A percentile compares a stretch with the other conserved stretches of the same genome.
phyloP scores from a whole-genome alignment of 1,140 invertebrate species.

The Drosophila kanapiae region DNA sequence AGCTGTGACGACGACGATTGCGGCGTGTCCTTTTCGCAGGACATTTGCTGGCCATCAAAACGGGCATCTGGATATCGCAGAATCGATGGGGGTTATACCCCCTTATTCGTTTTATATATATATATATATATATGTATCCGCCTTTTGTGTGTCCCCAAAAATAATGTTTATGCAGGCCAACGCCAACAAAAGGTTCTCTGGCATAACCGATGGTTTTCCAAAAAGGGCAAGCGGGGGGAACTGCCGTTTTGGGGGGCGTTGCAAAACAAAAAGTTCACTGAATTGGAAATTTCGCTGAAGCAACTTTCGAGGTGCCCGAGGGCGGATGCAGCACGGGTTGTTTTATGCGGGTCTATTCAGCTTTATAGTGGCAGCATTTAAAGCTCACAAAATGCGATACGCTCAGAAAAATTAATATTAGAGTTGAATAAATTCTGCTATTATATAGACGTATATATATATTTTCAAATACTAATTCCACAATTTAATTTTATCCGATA shows the following conservation, averaged over 20 bases:
- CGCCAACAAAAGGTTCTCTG: conserved; percentile 26
- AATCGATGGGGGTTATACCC: conserved; percentile 19
- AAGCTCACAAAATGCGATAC: conserved; percentile 10
- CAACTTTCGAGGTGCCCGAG: conserved; percentile 32
- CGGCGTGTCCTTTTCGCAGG: conserved; percentile 47
- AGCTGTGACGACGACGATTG: conserved; percentile 55
- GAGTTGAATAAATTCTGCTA: too few relatives aligned
- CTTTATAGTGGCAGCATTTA: conserved; percentile 32
- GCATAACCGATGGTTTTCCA: conserved; percentile 18
- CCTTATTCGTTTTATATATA: neutral
- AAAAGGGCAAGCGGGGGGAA: neutral
- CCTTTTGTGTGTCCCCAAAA: conserved; percentile 59
- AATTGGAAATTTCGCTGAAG: conserved; percentile 80
- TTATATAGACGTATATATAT: too few relatives aligned
- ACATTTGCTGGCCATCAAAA: conserved; percentile 38
- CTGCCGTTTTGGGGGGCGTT: conserved; percentile 14
- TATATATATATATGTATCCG: conserved; percentile 3
- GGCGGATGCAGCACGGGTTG: conserved; percentile 8
- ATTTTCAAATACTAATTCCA: too few relatives aligned
- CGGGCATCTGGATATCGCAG: conserved; percentile 24
- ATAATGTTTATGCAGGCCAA: conserved; percentile 59
- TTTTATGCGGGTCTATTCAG: conserved; percentile 42
- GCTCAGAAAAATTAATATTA: neutral
- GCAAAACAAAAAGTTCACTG: conserved; percentile 78
- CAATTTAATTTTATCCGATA: too few relatives aligned